Conservation (phyloP, 92 coral and sea anemone species). For the Parazoanthus atlanticus region DNA sequence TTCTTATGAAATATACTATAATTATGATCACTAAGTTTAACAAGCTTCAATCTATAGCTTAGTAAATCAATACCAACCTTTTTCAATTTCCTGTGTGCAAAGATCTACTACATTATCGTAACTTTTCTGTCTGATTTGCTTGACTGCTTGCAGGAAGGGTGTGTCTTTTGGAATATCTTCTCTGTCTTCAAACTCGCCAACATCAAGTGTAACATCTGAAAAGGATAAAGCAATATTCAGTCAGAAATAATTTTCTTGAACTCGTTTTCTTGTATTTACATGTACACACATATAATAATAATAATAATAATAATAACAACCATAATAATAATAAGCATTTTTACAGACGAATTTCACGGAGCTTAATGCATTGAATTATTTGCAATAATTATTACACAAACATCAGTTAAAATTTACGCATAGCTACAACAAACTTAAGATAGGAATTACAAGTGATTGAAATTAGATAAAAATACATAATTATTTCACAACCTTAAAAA, state of each 20-base stretch:
- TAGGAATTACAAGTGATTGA: too few relatives aligned
- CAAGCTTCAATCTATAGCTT: background rate
- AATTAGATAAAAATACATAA: too few relatives aligned
- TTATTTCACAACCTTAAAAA: too few relatives aligned
- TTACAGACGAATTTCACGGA: too few relatives aligned
- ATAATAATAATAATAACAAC: background rate
- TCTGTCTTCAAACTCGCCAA: constrained; percentile 53
- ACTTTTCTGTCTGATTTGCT: constrained; percentile 69
- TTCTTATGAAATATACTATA: too few relatives aligned
- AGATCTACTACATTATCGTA: constrained; percentile 77
- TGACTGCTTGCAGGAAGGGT: constrained; percentile 81
- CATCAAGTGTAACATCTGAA: constrained; percentile 70
- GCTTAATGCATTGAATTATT: too few relatives aligned
- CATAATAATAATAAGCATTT: too few relatives aligned
- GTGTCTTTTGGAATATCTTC: constrained; percentile 75
- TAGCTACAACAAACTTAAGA: too few relatives aligned
- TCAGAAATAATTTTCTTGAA: too few relatives aligned
- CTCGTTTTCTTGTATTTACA: too few relatives aligned
- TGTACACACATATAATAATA: background rate
- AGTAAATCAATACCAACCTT: constrained; percentile 56
- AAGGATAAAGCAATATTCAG: background rate
- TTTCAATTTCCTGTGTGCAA: constrained; percentile 87
- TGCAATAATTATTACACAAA: too few relatives aligned
- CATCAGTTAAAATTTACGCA: too few relatives aligned
- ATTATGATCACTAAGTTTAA: background rate